phyloP scores from a whole-genome alignment of 2,888 invertebrate species.

The Formica aserva region DNA sequence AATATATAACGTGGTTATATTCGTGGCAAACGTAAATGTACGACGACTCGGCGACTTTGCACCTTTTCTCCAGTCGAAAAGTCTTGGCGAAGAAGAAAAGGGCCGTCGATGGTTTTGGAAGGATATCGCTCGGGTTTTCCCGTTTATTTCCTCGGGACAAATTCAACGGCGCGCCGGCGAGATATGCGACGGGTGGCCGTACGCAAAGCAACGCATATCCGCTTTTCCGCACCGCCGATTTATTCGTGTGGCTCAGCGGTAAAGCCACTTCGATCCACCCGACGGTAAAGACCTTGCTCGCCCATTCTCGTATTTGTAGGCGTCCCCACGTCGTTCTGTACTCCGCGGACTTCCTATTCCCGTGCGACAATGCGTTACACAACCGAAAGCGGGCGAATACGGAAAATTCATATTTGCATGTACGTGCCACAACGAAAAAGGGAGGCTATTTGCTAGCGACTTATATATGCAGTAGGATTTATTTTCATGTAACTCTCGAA shows the following conservation, averaged over 20 bases:
- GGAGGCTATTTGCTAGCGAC: conserved; percentile 10
- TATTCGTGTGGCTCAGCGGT: conserved; percentile 73
- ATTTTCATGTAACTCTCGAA: conserved; percentile 4
- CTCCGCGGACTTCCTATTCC: conserved; percentile 36
- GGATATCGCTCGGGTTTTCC: conserved; percentile 63
- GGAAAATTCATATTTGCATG: conserved; percentile 61
- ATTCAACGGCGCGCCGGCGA: conserved; percentile 57
- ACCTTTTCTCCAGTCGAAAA: conserved; percentile 24
- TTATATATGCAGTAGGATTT: conserved; percentile 24
- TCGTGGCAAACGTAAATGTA: conserved; percentile 24
- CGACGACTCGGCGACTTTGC: conserved; percentile 11
- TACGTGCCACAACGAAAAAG: conserved; percentile 27
- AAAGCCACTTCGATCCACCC: conserved; percentile 63
- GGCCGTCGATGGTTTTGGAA: conserved; percentile 19
- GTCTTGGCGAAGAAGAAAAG: conserved; percentile 14
- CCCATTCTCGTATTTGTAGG: conserved; percentile 53
- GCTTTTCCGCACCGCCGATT: conserved; percentile 80
- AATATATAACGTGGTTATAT: conserved; percentile 7
- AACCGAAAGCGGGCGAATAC: conserved; percentile 48
- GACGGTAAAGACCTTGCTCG: conserved; percentile 60
- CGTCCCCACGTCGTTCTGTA: conserved; percentile 19
- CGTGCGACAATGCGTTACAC: conserved; percentile 50
- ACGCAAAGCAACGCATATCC: conserved; percentile 77
- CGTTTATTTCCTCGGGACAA: conserved; percentile 32
- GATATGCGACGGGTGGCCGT: conserved; percentile 52